Conservation (phyloP, 2,888 invertebrate species). For the Seladonia tumulorum region DNA sequence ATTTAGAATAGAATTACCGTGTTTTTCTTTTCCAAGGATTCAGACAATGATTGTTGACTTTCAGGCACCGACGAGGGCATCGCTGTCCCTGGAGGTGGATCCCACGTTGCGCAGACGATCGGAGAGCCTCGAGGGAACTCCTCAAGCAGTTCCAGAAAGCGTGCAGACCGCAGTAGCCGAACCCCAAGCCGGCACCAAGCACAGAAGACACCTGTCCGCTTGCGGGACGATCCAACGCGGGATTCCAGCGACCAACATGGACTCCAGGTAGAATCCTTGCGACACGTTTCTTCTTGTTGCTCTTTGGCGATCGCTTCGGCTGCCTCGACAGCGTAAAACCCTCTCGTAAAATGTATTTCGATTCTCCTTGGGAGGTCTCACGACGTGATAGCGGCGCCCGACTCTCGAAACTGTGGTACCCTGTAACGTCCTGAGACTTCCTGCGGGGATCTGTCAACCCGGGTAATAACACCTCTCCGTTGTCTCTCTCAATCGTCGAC, state of each 20-base stretch:
- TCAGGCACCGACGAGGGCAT: slow-evolving; percentile 87
- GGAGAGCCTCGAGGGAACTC: slow-evolving; percentile 87
- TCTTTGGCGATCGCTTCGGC: slow-evolving; percentile 29
- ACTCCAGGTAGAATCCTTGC: slow-evolving; percentile 78
- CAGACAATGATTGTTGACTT: not conserved
- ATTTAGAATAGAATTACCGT: not conserved
- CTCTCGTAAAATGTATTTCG: slow-evolving; percentile 47
- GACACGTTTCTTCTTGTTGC: slow-evolving; percentile 2
- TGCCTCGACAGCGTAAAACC: slow-evolving; percentile 26
- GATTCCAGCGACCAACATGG: slow-evolving; percentile 78
- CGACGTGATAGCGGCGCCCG: slow-evolving; percentile 82
- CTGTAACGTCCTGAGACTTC: slow-evolving; percentile 83
- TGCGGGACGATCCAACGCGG: slow-evolving; percentile 84
- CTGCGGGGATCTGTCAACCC: slow-evolving; percentile 79
- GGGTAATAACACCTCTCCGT: slow-evolving; percentile 24
- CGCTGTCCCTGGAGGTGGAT: slow-evolving; percentile 87
- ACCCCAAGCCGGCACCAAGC: slow-evolving; percentile 82
- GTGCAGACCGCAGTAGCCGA: slow-evolving; percentile 84
- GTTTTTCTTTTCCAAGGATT: not conserved
- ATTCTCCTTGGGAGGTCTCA: slow-evolving; percentile 82
- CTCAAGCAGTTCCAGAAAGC: slow-evolving; percentile 84
- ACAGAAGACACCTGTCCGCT: slow-evolving; percentile 86
- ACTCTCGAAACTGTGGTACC: slow-evolving; percentile 79
- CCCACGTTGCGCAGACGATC: slow-evolving; percentile 84
- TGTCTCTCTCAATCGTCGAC: slow-evolving; percentile 19